A percentile compares a stretch with the other conserved stretches of the same genome.
Evolutionary conservation across 2,113 vertebrate species (phyloP).

Genomic region (Myiozetetes cayanensis): DNA sequence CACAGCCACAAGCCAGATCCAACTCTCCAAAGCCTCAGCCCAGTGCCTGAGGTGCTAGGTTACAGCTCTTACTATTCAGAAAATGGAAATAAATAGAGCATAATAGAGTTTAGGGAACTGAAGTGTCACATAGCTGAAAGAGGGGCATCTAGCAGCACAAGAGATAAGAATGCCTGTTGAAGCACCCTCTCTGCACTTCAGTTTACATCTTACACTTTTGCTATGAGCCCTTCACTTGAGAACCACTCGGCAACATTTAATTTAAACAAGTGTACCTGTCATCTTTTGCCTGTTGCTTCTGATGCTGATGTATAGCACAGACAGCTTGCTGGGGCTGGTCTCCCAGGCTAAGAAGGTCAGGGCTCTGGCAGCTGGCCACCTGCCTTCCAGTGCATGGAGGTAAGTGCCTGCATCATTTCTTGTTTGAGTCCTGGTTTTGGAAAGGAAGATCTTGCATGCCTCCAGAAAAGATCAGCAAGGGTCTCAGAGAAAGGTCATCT

Average conservation of each 20-base stretch:
- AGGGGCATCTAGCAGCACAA: neutral
- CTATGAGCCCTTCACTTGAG: neutral
- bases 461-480: neutral
- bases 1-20: neutral
- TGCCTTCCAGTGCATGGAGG: neutral
- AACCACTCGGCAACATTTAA: neutral
- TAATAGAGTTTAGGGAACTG: neutral
- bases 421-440: neutral
- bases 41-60: neutral
- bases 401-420: neutral
- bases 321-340: neutral
- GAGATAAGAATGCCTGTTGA: neutral
- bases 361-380: neutral
- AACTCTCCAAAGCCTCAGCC: neutral
- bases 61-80: neutral
- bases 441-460: neutral
- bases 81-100: slow-evolving; percentile 29
- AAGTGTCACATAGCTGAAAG: neutral
- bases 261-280: neutral
- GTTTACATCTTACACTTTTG: neutral
- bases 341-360: neutral
- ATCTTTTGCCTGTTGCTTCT: neutral
- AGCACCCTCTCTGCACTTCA: neutral
- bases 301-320: neutral
- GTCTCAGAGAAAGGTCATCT: neutral